phyloP scores from a whole-genome alignment of 1,140 invertebrate genomes.

The Brachionus calyciflorus region DNA sequence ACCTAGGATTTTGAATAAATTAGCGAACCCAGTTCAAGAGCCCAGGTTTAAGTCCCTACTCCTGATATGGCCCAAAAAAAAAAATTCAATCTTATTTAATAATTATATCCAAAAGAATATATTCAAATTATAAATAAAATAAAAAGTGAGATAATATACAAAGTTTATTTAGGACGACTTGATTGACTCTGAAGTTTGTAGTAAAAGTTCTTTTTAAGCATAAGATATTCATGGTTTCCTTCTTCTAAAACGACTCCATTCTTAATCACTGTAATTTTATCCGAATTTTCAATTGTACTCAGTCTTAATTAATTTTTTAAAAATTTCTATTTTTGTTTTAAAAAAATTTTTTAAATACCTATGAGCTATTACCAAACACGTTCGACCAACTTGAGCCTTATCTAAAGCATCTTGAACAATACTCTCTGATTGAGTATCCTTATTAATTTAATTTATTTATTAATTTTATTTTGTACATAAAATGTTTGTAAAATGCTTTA shows the following conservation, averaged over 20 bases:
- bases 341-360: slow-evolving; percentile 19
- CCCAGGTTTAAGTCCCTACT: too few relatives aligned
- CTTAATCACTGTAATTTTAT: slow-evolving; percentile 30
- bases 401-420: slow-evolving; percentile 64
- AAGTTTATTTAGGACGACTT: too few relatives aligned
- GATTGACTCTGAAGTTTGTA: slow-evolving; percentile 18
- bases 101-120: too few relatives aligned
- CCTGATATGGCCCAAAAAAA: too few relatives aligned
- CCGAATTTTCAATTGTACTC: slow-evolving; percentile 35
- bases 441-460: not conserved
- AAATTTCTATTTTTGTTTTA: not conserved
- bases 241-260: slow-evolving; percentile 24
- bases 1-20: too few relatives aligned
- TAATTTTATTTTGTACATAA: not conserved
- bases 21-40: too few relatives aligned
- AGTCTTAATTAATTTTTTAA: not conserved
- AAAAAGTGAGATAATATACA: too few relatives aligned
- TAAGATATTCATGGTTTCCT: not conserved
- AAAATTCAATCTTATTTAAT: too few relatives aligned
- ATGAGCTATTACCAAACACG: slow-evolving; percentile 63
- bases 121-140: too few relatives aligned
- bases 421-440: slow-evolving; percentile 75
- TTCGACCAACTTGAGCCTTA: slow-evolving; percentile 56
- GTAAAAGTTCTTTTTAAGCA: slow-evolving; percentile 41
- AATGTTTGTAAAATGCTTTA: too few relatives aligned